These are phyloP conservation scores for Xestia ashworthii DNA, from an alignment of 2,888 invertebrate species.

Conservation along the genomic window DNA sequence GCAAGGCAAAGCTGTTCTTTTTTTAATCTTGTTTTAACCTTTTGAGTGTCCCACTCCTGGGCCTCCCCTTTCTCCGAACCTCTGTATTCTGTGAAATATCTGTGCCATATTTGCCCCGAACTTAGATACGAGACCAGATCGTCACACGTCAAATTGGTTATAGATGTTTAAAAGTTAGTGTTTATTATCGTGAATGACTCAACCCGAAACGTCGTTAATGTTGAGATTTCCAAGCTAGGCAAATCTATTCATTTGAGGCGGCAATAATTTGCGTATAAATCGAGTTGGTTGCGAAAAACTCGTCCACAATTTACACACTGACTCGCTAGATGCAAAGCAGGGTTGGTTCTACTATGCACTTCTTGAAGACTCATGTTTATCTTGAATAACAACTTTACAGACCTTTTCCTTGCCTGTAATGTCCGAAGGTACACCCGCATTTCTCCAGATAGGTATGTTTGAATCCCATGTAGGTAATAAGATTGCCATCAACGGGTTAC, in stretches of 20 bases:
- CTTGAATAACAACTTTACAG: neutral
- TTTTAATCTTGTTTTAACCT: neutral
- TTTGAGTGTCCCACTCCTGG: no score
- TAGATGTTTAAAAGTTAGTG: neutral
- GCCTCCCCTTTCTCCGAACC: no score
- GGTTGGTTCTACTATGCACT: conserved; percentile 25
- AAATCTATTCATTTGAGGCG: conserved; percentile 72
- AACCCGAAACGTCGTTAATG: conserved; percentile 22
- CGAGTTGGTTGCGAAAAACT: conserved; percentile 75
- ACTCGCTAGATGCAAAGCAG: conserved; percentile 36
- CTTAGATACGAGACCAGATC: no score
- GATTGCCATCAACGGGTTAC: neutral
- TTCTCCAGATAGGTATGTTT: neutral
- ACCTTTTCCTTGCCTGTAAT: neutral
- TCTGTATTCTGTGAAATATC: no score
- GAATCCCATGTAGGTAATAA: neutral
- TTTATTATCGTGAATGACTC: conserved; percentile 23
- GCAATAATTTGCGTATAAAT: conserved; percentile 73
- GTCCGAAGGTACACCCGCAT: neutral
- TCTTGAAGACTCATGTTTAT: conserved; percentile 2
- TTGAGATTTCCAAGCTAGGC: conserved; percentile 33
- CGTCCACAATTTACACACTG: conserved; percentile 64
- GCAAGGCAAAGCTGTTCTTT: neutral
- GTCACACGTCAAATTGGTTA: no score
- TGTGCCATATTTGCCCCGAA: no score